phyloP scores from a whole-genome alignment of 2,888 invertebrate genomes.

The Boloria selene region DNA sequence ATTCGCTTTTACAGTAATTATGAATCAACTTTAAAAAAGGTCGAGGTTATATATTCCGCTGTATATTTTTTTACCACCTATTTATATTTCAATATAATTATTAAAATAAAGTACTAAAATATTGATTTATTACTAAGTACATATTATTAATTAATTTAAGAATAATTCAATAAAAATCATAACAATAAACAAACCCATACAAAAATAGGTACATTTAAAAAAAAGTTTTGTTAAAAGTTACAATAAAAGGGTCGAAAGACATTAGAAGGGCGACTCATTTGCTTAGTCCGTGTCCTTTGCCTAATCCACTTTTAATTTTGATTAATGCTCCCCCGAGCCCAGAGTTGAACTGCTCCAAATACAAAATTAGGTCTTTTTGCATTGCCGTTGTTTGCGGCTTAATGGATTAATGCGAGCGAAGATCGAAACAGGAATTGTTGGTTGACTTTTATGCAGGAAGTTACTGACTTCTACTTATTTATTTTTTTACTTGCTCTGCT shows the following conservation, averaged over 20 bases:
- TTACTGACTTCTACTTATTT: background rate
- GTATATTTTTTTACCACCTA: too few relatives aligned
- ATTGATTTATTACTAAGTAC: too few relatives aligned
- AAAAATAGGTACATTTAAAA: slow-evolving; percentile 1
- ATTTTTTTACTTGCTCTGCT: too few relatives aligned
- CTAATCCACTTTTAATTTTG: slow-evolving; percentile 80
- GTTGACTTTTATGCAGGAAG: slow-evolving; percentile 3
- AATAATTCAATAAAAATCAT: background rate
- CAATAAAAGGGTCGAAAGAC: slow-evolving; percentile 36
- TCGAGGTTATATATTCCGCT: too few relatives aligned
- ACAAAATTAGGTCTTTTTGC: slow-evolving; percentile 52
- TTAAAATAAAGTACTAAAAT: too few relatives aligned
- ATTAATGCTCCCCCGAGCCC: slow-evolving; percentile 63
- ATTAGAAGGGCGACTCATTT: slow-evolving; percentile 41
- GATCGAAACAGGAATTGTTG: slow-evolving; percentile 15
- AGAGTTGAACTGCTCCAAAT: slow-evolving; percentile 46
- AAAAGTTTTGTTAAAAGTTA: slow-evolving; percentile 12
- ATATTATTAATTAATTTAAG: too few relatives aligned
- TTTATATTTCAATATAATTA: too few relatives aligned
- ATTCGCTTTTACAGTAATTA: too few relatives aligned
- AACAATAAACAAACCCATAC: background rate
- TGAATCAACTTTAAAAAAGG: too few relatives aligned
- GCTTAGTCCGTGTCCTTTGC: slow-evolving; percentile 47
- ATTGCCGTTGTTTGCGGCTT: slow-evolving; percentile 34
- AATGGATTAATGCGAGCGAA: slow-evolving; percentile 30